These are phyloP conservation scores for Berghia stephanieae DNA, from an alignment of 1,140 invertebrate genomes.

Conservation along the genomic window DNA sequence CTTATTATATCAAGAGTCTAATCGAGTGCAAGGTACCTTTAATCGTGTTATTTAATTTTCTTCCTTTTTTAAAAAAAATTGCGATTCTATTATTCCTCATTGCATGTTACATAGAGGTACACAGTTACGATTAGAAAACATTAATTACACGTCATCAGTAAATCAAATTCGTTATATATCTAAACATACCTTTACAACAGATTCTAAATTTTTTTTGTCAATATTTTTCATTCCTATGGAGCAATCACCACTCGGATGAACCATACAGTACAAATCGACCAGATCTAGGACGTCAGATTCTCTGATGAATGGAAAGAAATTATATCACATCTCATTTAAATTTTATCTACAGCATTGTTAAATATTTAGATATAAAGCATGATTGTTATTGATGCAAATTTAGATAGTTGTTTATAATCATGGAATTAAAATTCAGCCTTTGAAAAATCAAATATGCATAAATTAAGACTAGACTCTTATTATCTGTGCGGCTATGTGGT, in stretches of 20 bases:
- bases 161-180: no score
- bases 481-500: no score
- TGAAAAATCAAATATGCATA: background rate
- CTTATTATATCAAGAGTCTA: no score
- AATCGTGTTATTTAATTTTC: no score
- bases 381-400: background rate
- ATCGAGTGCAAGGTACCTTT: no score
- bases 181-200: conserved; percentile 9
- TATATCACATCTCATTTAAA: no score
- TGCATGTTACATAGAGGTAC: no score
- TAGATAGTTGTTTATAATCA: background rate
- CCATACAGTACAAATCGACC: conserved; percentile 71
- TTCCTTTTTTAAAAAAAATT: no score
- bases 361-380: background rate
- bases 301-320: conserved; percentile 46
- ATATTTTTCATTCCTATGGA: background rate
- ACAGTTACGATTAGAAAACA: no score
- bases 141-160: no score
- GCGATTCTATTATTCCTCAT: no score
- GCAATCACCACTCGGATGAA: conserved; percentile 66
- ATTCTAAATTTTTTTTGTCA: background rate
- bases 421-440: background rate
- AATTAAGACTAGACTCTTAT: background rate
- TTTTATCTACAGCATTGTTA: background rate
- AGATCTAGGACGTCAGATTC: conserved; percentile 73